A percentile compares a stretch with the other conserved stretches of the same genome.
Evolutionary conservation across 2,888 invertebrate genomes (phyloP).

Genomic region (Lumbricus terrestris): DNA sequence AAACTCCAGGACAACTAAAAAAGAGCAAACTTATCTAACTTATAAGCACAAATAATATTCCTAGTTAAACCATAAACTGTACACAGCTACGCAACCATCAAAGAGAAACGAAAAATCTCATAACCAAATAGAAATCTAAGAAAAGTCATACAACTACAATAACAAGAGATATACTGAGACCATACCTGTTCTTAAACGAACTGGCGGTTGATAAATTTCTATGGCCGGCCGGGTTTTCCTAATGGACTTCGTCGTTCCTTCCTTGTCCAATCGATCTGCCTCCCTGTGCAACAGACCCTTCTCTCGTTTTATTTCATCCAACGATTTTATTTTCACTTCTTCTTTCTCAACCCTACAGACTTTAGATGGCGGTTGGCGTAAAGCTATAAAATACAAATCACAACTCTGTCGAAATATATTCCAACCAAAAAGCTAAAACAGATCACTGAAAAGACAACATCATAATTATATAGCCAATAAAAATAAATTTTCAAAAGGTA

Average conservation of each 20-base stretch:
- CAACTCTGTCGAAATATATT: neutral
- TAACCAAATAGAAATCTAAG: neutral
- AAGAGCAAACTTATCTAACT: neutral
- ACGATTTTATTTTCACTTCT: neutral
- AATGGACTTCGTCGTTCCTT: neutral
- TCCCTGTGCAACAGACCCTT: neutral
- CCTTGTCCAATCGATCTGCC: neutral
- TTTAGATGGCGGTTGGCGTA: neutral
- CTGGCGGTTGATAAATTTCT: constrained; percentile 7
- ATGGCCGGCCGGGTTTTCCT: neutral
- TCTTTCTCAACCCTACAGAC: neutral
- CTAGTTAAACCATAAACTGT: neutral
- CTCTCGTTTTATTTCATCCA: constrained; percentile 4
- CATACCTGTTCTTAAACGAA: constrained; percentile 4
- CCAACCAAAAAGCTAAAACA: neutral
- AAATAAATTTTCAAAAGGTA: neutral
- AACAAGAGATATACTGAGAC: neutral
- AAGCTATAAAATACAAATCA: neutral
- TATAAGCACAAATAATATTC: neutral
- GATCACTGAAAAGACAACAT: neutral
- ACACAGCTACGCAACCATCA: neutral
- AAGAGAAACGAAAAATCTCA: neutral
- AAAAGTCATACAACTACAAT: neutral
- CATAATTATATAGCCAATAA: neutral
- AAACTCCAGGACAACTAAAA: neutral